Percentiles rank a stretch among this genome's conserved stretches.
Evolutionary conservation across 2,888 invertebrate genomes (phyloP).

Genomic region (Rotaria socialis): DNA sequence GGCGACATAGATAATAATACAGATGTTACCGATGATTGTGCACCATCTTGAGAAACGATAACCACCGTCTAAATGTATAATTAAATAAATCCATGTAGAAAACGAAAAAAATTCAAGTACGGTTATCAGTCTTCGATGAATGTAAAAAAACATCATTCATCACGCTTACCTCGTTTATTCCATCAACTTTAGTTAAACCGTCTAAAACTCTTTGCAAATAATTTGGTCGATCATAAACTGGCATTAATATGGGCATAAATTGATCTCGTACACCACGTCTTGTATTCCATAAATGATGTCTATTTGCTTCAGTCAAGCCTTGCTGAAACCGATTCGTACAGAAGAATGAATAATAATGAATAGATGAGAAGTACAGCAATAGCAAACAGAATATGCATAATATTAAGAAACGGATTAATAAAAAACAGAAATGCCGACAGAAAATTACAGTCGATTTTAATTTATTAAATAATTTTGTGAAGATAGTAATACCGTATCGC

Average conservation of each 20-base stretch:
- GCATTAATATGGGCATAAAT: conserved; percentile 1
- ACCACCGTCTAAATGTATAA: neutral
- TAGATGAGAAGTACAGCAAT: neutral
- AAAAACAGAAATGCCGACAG: neutral
- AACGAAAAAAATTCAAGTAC: too few species aligned
- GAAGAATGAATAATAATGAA: neutral
- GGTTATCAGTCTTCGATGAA: too few species aligned
- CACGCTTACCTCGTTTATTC: neutral
- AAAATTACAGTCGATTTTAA: neutral
- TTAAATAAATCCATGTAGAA: too few species aligned
- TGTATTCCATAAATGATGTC: neutral
- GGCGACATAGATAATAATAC: neutral
- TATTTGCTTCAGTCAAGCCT: neutral
- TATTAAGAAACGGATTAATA: neutral
- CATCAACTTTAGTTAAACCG: neutral
- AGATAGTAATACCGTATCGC: neutral
- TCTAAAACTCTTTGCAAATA: neutral
- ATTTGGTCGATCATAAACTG: conserved; percentile 5
- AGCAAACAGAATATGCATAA: neutral
- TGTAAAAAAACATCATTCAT: too few species aligned
- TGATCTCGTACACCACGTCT: neutral
- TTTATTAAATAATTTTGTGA: neutral
- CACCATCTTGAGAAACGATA: neutral
- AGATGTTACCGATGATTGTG: neutral
- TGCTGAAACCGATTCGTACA: neutral